Conservation (phyloP, 1,140 invertebrate species). For the Bombus ignitus region DNA sequence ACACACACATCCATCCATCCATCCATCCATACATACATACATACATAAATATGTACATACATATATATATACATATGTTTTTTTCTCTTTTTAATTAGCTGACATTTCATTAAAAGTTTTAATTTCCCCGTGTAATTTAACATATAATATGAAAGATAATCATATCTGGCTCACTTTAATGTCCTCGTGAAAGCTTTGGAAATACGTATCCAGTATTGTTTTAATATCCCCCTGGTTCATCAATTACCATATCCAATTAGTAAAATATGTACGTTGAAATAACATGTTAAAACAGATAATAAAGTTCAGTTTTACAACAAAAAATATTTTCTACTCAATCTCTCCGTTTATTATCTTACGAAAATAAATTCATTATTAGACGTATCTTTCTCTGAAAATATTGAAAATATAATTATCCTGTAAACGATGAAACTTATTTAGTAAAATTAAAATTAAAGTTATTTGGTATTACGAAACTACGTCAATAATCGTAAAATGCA, state of each 20-base stretch:
- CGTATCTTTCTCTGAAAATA: not conserved
- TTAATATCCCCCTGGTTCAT: not conserved
- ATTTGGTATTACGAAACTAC: too few relatives aligned
- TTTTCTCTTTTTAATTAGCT: not conserved
- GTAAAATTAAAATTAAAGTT: too few relatives aligned
- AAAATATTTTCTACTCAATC: not conserved
- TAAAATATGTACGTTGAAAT: not conserved
- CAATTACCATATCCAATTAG: not conserved
- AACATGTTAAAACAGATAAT: not conserved
- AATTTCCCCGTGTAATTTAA: constrained; percentile 4
- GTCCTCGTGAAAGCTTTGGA: not conserved
- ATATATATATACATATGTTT: too few relatives aligned
- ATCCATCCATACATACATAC: too few relatives aligned
- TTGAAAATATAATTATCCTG: not conserved
- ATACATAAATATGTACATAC: accelerated
- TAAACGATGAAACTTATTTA: too few relatives aligned
- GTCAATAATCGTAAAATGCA: not conserved
- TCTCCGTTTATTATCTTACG: not conserved
- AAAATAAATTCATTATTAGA: not conserved
- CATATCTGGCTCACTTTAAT: not conserved
- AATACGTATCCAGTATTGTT: not conserved
- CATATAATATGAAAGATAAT: constrained; percentile 20
- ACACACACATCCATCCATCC: too few relatives aligned
- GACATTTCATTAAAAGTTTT: constrained; percentile 39
- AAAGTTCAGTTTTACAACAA: not conserved